Evolutionary conservation across 23 tunicate species (phyloP), one percentile per base, ranked within the genome.

Genomic region (Halocynthia roretzi): DNA sequence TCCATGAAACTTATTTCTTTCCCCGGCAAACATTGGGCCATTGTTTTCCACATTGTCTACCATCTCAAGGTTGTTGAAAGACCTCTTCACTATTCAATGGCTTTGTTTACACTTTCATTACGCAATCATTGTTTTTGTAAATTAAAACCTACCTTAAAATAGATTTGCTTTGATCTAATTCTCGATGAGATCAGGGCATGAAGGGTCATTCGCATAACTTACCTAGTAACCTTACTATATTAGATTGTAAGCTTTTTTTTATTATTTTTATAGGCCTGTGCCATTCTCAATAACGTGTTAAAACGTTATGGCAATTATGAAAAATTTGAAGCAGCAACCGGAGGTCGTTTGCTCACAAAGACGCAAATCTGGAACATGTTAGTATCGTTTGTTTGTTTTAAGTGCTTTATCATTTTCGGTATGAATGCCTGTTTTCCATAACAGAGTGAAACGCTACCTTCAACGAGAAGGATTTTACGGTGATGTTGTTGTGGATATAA

Each of bases 281-380:
- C 97, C 18, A 90, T 90, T 6, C 72, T 90, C 72, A 75, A 81
- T 19, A 61, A 77, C 23, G 97, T 90, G 7, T 52, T 90, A 72
- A 68, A 77, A 52, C 80, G 90, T 8, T 90, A 90, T 56, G 97
- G 90, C 0, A 85, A 81, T 77, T 90, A 90, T 62, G 90, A 90
- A 58, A 90, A 85, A 57, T 90, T 90, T 77, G 97, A 90, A 81
- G 72, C 75, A 76, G 87, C 90, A 8, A 90, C 97, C 15, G 97
- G 87, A 21, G 97, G 97, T 7, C 82, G 81, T 40, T 68, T 83
- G 6, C 75, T 89, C n/a, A 56, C 96, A 52, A 84, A 80, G 71
- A 84, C 88, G 8, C 86, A 89, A 61, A 56, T 89, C 15, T 89
- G 96, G 96, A 89, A 76, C 88, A 89, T 87, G 81, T 62, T 40